These are phyloP conservation scores for Caracal caracal DNA, from an alignment of 2,113 vertebrate species.

Conservation along the genomic window DNA sequence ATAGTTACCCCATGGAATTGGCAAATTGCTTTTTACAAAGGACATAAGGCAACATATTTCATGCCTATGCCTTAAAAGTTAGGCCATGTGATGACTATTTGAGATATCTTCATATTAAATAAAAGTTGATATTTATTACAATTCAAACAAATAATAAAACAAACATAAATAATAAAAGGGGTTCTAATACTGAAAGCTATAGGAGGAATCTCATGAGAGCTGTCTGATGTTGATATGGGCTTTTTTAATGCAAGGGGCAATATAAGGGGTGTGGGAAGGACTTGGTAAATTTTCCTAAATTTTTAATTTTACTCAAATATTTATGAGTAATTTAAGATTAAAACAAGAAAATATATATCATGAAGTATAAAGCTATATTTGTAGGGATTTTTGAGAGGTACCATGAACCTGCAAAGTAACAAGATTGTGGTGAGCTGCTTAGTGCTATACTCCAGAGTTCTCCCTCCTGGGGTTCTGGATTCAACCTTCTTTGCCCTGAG, in stretches of 20 bases:
- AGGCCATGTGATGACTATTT: not conserved
- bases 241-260: not conserved
- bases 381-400: not conserved
- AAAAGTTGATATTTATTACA: not conserved
- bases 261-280: not conserved
- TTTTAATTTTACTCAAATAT: not conserved
- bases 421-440: not conserved
- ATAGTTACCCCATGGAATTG: not conserved
- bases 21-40: not conserved
- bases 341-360: not conserved
- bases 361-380: not conserved
- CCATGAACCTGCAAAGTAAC: not conserved
- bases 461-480: not conserved
- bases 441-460: not conserved
- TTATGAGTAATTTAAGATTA: not conserved
- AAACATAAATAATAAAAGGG: not conserved
- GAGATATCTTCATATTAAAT: not conserved
- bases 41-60: not conserved
- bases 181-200: not conserved
- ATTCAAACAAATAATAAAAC: not conserved
- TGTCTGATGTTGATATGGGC: rapidly evolving
- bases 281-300: not conserved
- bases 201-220: not conserved
- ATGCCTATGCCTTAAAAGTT: not conserved
- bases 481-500: not conserved